Evolutionary conservation across 2,888 invertebrate genomes (phyloP), one percentile per base, ranked within the genome.

Genomic region (Scaptomyza polygonia): DNA sequence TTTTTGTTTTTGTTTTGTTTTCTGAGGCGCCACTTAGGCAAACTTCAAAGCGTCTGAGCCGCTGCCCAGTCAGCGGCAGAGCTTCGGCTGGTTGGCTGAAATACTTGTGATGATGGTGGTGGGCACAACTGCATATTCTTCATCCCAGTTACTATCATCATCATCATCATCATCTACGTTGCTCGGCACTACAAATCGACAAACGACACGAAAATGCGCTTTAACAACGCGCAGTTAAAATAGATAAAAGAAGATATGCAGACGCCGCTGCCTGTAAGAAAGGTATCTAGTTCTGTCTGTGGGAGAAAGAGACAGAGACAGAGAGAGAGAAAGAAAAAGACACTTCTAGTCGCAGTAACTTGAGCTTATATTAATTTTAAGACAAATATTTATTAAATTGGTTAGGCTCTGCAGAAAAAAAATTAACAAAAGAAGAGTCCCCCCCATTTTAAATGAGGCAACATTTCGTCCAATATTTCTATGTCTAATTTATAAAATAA

Each of bases 151-250:
- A 72, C 72, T 82, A 79, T 73, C 85, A 45, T 42, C 42, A 21
- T 42, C 42, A 21, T 44, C 25, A 79, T 76, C 77, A 21, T 42
- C 42, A 21, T 44, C 25, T 76, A 72, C 77, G 59, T 61, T 67
- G 62, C 48, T 49, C 78, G 67, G 85, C 71, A 83, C 81, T 82
- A 88, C 88, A 88, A 89, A 88, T 87, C 88, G 89, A 89, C 89
- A 88, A 89, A 88, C 87, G 88, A 89, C 89, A 90, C 85, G 89
- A 88, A 89, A 90, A 90, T 89, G 89, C 88, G 89, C 89, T 90
- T 90, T 89, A 89, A 89, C 89, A 89, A 82, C 88, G 75, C 79
- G 78, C 88, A 86, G 86, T 89, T 83, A 88, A 88, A 85, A 86
- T 88, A 87, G 88, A 89, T 88, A 89, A 89, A 89, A 83, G 73